Conservation (phyloP, 2,113 vertebrate species). For the Gadus chalcogrammus region DNA sequence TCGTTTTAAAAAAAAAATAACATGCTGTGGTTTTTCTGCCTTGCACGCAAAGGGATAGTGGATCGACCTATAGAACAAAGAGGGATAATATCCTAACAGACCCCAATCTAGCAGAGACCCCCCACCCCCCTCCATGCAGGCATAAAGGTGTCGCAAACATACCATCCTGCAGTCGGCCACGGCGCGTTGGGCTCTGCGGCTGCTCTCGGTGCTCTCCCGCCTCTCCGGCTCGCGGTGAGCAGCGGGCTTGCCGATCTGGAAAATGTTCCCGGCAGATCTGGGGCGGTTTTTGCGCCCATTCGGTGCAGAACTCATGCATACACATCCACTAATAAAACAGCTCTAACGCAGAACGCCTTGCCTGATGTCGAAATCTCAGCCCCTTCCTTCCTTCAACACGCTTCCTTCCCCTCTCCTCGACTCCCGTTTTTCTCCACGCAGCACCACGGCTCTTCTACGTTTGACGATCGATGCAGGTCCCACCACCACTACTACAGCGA, state of each 20-base stretch:
- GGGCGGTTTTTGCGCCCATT: conserved; percentile 98
- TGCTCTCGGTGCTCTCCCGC: conserved; percentile 85
- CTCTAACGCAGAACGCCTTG: conserved; percentile 55
- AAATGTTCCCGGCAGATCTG: conserved; percentile 85
- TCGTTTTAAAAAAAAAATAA: background rate
- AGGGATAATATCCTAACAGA: conserved; percentile 27
- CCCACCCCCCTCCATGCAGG: conserved; percentile 32
- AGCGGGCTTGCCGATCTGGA: conserved; percentile 85
- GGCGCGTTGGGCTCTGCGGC: conserved; percentile 79
- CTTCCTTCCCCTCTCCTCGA: conserved; percentile 30
- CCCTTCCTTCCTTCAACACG: conserved; percentile 30
- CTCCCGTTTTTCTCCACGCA: too few species aligned
- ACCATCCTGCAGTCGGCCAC: conserved; percentile 98
- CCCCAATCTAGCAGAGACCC: conserved; percentile 35
- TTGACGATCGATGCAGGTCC: conserved; percentile 18
- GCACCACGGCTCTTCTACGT: background rate
- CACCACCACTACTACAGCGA: conserved; percentile 31
- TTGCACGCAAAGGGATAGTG: conserved; percentile 29
- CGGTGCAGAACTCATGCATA: conserved; percentile 97
- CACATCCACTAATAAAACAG: conserved; percentile 82
- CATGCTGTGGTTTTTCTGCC: conserved; percentile 11
- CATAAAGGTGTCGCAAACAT: conserved; percentile 69
- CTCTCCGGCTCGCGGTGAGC: conserved; percentile 81
- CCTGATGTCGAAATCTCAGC: conserved; percentile 5
- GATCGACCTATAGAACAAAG: conserved; percentile 40